Base-by-base conservation (phyloP, 2,797 vertebrate species). In the Hydrolagus colliei region DNA sequence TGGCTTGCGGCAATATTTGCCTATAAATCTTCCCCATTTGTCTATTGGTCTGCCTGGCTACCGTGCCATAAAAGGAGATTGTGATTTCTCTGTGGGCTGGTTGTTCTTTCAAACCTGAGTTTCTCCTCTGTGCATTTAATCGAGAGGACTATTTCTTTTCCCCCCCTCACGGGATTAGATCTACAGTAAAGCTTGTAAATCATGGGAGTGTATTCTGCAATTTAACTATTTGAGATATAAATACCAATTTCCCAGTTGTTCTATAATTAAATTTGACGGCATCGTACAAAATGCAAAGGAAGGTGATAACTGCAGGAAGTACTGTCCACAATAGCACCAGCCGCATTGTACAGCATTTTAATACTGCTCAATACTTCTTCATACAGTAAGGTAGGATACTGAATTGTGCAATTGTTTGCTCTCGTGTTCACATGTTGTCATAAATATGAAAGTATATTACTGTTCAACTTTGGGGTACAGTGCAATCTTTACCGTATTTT, bases 31-130 rank as follows among this genome's bases (percentile, higher is more conserved):
- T 80, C 22, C 22, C 62, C n/a, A 84, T 14, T 52, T 67, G n/a
- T 41, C 27, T 35, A 68, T 65, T 35, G 27, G 27, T 9, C 79
- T 67, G 79, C 67, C 79, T 71, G 32, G 79, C 27, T 41, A 84
- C 68, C 65, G 68, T 20, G 27, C 79, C 79, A 84, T 84, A 84
- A 84, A 84, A 84, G 79, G 79, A 84, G 79, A 84, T 84, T 84
- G 65, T 71, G 32, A 77, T 71, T 84, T 32, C 14, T 68, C 14
- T 20, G 65, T 20, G 65, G 27, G 27, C 65, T 84, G 32, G 27
- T 82, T 84, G 65, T 32, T 32, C 32, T 18, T 84, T 68, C 27
- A 16, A 84, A 84, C 63, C 32, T 84, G 65, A 41, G 68, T 68
- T 84, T 84, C 65, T 84, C 18, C 9, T 84, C 65, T 5, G 4